These are phyloP conservation scores for Poecile montanus DNA, from an alignment of 2,797 vertebrate genomes.

Conservation along the genomic window DNA sequence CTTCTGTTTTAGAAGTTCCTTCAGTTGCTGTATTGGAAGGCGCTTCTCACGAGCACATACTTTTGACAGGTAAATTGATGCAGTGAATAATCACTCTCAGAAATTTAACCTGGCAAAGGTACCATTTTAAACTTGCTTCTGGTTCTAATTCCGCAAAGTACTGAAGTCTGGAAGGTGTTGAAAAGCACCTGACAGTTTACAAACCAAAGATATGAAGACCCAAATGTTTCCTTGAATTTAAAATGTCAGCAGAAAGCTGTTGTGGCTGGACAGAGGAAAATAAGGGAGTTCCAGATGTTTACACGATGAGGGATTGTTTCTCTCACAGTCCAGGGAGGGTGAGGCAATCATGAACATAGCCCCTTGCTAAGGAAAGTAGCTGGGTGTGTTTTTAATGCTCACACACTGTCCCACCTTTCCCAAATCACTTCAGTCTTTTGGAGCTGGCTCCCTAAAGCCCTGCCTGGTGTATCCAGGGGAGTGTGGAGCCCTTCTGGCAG, in stretches of 20 bases:
- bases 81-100: constrained; percentile 1
- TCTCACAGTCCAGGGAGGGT: background rate
- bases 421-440: background rate
- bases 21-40: background rate
- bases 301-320: background rate
- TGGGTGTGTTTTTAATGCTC: background rate
- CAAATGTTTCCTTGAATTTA: constrained; percentile 1
- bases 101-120: background rate
- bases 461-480: background rate
- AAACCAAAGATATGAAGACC: constrained; percentile 1
- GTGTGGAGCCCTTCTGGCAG: background rate
- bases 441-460: background rate
- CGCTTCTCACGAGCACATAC: background rate
- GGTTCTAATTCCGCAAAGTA: background rate
- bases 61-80: constrained; percentile 30
- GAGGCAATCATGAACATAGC: background rate
- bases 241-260: background rate
- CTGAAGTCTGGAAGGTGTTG: constrained; percentile 8
- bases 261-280: background rate
- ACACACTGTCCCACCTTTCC: background rate
- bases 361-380: background rate
- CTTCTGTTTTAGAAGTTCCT: constrained; percentile 4
- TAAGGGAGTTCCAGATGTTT: background rate
- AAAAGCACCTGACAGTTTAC: constrained; percentile 26
- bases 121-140: background rate